Percentiles rank a stretch among this genome's conserved stretches.
Evolutionary conservation across 2,888 invertebrate species (phyloP).

Genomic region (Ernsta delagoae): DNA sequence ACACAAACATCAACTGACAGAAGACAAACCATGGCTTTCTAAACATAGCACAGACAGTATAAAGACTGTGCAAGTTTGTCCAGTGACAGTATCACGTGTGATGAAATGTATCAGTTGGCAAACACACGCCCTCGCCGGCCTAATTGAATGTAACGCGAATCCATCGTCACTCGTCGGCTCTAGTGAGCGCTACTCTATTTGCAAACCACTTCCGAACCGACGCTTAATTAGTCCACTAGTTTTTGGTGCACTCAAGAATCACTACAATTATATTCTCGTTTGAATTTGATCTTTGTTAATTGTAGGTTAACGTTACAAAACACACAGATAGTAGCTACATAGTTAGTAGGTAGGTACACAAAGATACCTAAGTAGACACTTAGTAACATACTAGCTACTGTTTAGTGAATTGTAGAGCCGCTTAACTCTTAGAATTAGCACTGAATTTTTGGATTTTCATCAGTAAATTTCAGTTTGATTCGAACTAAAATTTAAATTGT

Average conservation of each 20-base stretch:
- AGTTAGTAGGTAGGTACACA: too few relatives aligned
- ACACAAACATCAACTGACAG: background rate
- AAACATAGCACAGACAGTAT: background rate
- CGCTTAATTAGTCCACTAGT: constrained; percentile 41
- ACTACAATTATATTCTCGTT: background rate
- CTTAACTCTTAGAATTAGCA: too few relatives aligned
- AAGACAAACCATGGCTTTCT: background rate
- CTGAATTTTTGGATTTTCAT: too few relatives aligned
- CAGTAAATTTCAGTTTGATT: too few relatives aligned
- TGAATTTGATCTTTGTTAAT: background rate
- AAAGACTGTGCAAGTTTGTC: background rate
- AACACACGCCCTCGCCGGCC: constrained; percentile 14
- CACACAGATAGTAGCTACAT: too few relatives aligned
- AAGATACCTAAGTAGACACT: too few relatives aligned
- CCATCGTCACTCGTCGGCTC: constrained; percentile 19
- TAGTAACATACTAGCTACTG: too few relatives aligned
- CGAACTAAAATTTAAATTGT: too few relatives aligned
- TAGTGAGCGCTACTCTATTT: constrained; percentile 44
- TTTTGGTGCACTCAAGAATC: constrained; percentile 14
- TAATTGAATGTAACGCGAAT: constrained; percentile 45
- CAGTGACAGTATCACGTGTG: background rate
- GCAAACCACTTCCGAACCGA: constrained; percentile 41
- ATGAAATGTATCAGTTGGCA: constrained; percentile 7
- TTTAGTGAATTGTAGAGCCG: too few relatives aligned
- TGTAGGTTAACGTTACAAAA: background rate